Evolutionary conservation across 2,888 invertebrate species (phyloP), one percentile per base, ranked within the genome.

Genomic region (Xestia sexstrigata): DNA sequence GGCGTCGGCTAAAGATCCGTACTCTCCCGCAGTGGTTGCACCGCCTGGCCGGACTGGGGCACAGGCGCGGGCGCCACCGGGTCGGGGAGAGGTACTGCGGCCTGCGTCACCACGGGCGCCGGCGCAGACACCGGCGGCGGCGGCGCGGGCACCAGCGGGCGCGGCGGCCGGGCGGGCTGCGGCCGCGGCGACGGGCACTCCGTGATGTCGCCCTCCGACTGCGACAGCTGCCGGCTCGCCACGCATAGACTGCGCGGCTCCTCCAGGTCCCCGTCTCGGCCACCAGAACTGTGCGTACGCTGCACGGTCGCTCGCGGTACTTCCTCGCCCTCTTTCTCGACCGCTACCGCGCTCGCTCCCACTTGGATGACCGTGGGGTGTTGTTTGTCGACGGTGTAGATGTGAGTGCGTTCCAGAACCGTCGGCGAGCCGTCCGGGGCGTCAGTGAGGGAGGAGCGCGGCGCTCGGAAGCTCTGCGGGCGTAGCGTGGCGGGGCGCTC

Each of bases 401-500:
- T 96, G 93, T 98, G 98, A 68, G 98, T 97, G 89, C 97, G 97
- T 92, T 98, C 98, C 85, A 98, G 94, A 65, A 97, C 97, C 26
- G 97, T 95, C 45, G 97, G 96, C 76, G 91, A 85, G n/a, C 85
- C 78, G 45, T 91, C 92, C 9, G 89, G 83, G 72, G 93, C 92
- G 49, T 89, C 90, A 30, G 83, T 76, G 88, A 89, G 83, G 84
- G 95, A 95, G 83, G 92, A 93, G 72, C 96, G 93, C 72, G 94
- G 92, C 75, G 93, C 96, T 80, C 97, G 94, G 92, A 96, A 97
- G 92, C 95, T 97, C 76, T 97, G 97, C 86, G 97, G 97, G 35
- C 97, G 97, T 78, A 98, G 95, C 67, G 97, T 97, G 62, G 98
- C 97, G 70, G 98, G 98, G 76, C 98, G 97, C 93, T 98, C 98